phyloP scores from a whole-genome alignment of 2,113 vertebrate genomes.

The Macrotus californicus region DNA sequence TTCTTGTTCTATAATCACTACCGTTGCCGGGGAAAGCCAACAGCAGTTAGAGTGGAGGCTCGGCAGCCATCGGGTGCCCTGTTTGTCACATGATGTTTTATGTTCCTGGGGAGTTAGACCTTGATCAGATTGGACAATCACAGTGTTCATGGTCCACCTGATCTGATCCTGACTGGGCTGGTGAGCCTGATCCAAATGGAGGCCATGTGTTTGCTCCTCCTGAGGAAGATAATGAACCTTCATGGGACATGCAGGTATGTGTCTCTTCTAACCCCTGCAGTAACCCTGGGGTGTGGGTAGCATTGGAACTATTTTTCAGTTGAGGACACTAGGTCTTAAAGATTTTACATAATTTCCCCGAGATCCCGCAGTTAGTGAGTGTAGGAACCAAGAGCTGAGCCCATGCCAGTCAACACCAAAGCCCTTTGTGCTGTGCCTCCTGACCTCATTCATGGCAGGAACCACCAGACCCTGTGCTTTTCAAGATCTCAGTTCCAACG shows the following conservation, averaged over 20 bases:
- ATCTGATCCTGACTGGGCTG: not conserved
- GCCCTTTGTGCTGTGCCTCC: not conserved
- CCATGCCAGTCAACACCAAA: not conserved
- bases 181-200: too few relatives aligned
- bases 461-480: not conserved
- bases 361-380: not conserved
- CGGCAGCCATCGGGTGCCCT: not conserved
- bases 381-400: not conserved
- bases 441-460: not conserved
- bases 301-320: not conserved
- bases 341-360: not conserved
- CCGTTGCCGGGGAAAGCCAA: too few relatives aligned
- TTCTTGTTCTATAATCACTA: not conserved
- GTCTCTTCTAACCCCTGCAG: not conserved
- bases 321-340: not conserved
- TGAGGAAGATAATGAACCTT: not conserved
- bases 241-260: rapidly evolving
- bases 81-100: not conserved
- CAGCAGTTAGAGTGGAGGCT: not conserved
- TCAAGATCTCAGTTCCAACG: not conserved
- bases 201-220: not conserved
- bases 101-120: not conserved
- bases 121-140: not conserved
- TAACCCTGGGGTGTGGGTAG: too few relatives aligned
- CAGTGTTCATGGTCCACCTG: not conserved